Base-by-base conservation (phyloP, 2,888 invertebrate genomes). In the Drosophila setosimentum region DNA sequence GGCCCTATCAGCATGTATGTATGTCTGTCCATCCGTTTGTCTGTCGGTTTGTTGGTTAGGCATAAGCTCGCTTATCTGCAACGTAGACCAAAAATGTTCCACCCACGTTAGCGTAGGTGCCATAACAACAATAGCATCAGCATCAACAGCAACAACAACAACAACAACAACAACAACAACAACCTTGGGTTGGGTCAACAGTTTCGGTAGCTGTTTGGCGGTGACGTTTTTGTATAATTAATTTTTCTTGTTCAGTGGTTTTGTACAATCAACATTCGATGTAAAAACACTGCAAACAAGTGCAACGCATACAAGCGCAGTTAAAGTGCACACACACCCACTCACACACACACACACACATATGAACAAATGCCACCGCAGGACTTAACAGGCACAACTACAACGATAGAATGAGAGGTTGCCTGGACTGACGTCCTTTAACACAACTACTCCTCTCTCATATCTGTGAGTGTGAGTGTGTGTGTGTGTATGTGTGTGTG, bases 201-300 rank as follows among this genome's bases (percentile, higher is more conserved):
- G 85, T 89, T 84, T 87, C 87, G 82, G 85, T 82, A 89, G 90
- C 88, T 89, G 85, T 86, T 86, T 86, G 85, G 90, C 85, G 90
- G 90, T 90, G 89, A 89, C 89, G 89, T 91, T 91, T 90, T 91
- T 91, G 89, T 91, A 92, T 91, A 92, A 91, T 91, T 91, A 91
- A 92, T 92, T 91, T 91, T 92, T 91, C 91, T 92, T 92, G 92
- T 91, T 92, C 92, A 92, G 91, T 92, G 92, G 92, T 89, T 92
- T 91, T 89, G 87, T 89, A 91, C 89, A 91, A 91, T 91, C 92
- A 90, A 84, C 91, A 87, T 90, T 89, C 86, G 90, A 91, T 86
- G 80, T 80, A 88, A 83, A 86, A 86, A 86, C 85, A 86, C 80
- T 82, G 82, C 83, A 86, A 81, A 81, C 84, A 88, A 89, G 76